Evolutionary conservation across 2,888 invertebrate genomes (phyloP).

Genomic region (Sarcophaga carnaria): DNA sequence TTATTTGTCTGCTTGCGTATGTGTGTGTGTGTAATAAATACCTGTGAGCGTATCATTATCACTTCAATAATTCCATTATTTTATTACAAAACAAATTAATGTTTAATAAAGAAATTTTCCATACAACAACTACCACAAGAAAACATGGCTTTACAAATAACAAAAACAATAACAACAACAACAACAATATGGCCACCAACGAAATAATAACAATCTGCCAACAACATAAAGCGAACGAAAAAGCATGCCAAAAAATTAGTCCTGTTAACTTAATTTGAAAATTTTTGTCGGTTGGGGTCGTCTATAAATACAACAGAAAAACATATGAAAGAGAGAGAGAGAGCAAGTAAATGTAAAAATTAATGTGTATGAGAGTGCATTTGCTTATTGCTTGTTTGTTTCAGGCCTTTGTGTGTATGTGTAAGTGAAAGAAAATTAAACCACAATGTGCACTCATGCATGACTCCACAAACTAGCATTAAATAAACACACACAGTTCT

Average conservation of each 20-base stretch:
- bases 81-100: slow-evolving; percentile 19
- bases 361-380: slow-evolving; percentile 5
- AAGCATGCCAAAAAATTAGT: slow-evolving; percentile 54
- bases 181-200: neutral
- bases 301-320: too few relatives aligned
- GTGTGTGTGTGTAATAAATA: too few relatives aligned
- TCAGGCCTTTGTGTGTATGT: slow-evolving; percentile 9
- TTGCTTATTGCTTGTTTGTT: slow-evolving; percentile 24
- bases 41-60: neutral
- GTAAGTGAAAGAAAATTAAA: slow-evolving; percentile 36
- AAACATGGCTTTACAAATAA: neutral
- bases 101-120: neutral
- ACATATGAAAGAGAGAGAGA: neutral
- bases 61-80: slow-evolving; percentile 46
- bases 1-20: too few relatives aligned
- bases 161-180: too few relatives aligned
- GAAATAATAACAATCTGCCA: slow-evolving; percentile 2
- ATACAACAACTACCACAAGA: slow-evolving; percentile 4
- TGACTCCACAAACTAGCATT: slow-evolving; percentile 56
- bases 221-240: slow-evolving; percentile 17
- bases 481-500: slow-evolving; percentile 47
- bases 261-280: slow-evolving; percentile 62
- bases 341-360: neutral
- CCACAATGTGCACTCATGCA: slow-evolving; percentile 63
- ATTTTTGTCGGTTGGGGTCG: neutral